Base-by-base conservation (phyloP, 2,888 invertebrate species). In the Rotaria socialis region DNA sequence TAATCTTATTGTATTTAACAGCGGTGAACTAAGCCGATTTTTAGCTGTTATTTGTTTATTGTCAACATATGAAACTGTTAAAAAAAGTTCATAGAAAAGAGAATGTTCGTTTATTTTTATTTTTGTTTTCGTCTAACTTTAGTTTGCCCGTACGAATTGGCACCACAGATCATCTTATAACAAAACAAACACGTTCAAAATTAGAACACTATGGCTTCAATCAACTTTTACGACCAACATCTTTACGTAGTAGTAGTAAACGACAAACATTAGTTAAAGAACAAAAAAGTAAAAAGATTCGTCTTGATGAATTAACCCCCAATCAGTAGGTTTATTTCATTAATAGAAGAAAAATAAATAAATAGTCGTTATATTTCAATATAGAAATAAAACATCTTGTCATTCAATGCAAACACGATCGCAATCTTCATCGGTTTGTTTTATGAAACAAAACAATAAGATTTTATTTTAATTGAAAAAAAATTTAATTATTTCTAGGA, bases 341-440 rank as follows among this genome's bases (percentile, higher is more conserved):
- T 47, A 35, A 35, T 47, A 7, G 7, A n/a, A 1, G 5, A 8
- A 80, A 43, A n/a, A 43, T 5, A 41, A 47, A 27, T 19, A 67
- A 16, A 16, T 52, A 3, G 4, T 52, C 16, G 52, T 14, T 67
- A 35, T 67, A 2, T 67, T 3, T 67, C 14, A 19, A 67, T 14
- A 67, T 67, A 67, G 67, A 11, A 67, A 67, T 67, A 27, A 35
- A 35, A 16, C 35, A 80, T 47, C 80, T 80, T 11, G 47, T n/a
- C 80, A 80, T 80, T 24, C 80, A 80, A 80, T 80, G 80, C 80
- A 80, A 47, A 80, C 80, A 80, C 43, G 80, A 80, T 80, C 80
- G 19, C 80, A 80, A 80, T 80, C 80, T 2, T 22, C 80, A 47
- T 80, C 80, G 80, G 80, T 35, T 67, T 67, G 67, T 67, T 67